Evolutionary conservation across 2,113 vertebrate species (phyloP).

Genomic region (Toxostoma redivivum): DNA sequence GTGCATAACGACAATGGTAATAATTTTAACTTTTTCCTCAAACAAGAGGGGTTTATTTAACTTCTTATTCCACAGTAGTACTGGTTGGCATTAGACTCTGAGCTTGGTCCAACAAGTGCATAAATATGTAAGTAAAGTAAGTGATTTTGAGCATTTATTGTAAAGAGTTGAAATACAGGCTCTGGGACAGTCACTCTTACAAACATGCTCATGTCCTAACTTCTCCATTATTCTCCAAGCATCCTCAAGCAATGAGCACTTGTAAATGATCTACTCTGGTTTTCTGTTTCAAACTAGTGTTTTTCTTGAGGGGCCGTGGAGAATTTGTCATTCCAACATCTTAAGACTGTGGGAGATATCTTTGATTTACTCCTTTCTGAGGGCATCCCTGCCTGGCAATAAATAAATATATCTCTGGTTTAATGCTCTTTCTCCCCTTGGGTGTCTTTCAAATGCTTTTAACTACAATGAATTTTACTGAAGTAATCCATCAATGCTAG

Average conservation of each 20-base stretch:
- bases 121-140: background rate
- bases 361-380: slow-evolving; percentile 28
- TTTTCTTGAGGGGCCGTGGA: background rate
- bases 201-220: background rate
- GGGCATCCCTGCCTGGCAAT: background rate
- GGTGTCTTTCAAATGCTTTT: slow-evolving; percentile 32
- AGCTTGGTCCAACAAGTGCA: background rate
- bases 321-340: background rate
- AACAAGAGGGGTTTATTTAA: background rate
- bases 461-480: background rate
- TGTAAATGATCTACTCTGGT: background rate
- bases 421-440: slow-evolving; percentile 1
- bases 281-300: background rate
- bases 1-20: background rate
- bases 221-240: background rate
- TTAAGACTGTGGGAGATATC: background rate
- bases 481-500: background rate
- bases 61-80: background rate
- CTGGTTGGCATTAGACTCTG: background rate
- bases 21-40: background rate
- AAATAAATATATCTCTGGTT: background rate
- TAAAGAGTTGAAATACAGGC: background rate
- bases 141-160: background rate
- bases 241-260: background rate
- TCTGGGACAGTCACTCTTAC: background rate